Evolutionary conservation across 2,797 vertebrate genomes (phyloP).

Genomic region (Adrianichthys oophorus): DNA sequence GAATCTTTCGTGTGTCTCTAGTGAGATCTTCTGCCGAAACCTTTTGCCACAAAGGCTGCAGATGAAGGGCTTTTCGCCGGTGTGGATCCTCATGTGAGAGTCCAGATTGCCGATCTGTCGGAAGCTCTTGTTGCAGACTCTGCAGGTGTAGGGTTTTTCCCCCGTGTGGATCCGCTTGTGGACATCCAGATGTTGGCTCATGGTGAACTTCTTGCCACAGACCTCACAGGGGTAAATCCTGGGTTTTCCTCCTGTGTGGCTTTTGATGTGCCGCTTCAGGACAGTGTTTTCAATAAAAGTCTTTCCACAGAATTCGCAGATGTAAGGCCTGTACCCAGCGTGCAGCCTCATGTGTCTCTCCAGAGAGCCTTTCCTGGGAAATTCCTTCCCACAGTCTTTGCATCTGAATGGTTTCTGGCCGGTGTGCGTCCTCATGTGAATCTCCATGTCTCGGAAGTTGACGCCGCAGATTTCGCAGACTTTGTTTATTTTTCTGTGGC

Average conservation of each 20-base stretch:
- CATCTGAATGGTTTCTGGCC: conserved; percentile 58
- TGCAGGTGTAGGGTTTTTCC: conserved; percentile 64
- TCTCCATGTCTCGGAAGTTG: conserved; percentile 55
- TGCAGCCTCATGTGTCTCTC: conserved; percentile 62
- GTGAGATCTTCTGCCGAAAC: conserved; percentile 68
- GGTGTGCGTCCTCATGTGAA: conserved; percentile 51
- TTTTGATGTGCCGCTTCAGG: conserved; percentile 64
- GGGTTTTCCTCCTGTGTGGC: conserved; percentile 54
- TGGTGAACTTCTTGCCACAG: conserved; percentile 62
- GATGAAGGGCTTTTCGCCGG: conserved; percentile 62
- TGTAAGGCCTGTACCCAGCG: conserved; percentile 50
- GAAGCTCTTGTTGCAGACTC: conserved; percentile 60
- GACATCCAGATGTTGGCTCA: conserved; percentile 67
- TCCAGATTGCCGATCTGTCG: conserved; percentile 66
- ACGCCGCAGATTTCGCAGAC: conserved; percentile 52
- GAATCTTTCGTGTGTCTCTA: conserved; percentile 69
- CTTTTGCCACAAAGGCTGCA: conserved; percentile 70
- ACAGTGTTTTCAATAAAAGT: conserved; percentile 58
- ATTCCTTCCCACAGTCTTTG: conserved; percentile 64
- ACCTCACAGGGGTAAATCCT: conserved; percentile 55
- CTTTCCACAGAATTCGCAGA: conserved; percentile 69
- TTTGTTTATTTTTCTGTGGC: conserved; percentile 40
- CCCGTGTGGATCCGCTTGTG: conserved; percentile 71
- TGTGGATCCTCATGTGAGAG: conserved; percentile 68
- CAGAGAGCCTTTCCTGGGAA: conserved; percentile 58